Evolutionary conservation across 2,888 invertebrate species (phyloP).

Genomic region (Dicyrtomina minuta): DNA sequence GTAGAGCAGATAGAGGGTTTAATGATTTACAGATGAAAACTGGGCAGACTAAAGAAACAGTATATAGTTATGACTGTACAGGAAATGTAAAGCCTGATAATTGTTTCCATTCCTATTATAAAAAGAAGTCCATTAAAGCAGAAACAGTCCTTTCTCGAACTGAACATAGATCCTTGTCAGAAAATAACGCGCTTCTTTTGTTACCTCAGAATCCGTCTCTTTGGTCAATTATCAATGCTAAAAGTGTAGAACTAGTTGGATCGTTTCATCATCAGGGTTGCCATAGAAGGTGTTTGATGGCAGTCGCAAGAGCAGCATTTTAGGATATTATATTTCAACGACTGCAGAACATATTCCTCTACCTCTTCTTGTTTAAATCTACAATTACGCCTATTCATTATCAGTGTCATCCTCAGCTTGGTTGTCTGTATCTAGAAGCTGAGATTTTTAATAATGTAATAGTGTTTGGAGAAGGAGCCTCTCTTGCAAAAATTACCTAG

Average conservation of each 20-base stretch:
- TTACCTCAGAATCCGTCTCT: neutral
- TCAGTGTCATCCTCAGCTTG: neutral
- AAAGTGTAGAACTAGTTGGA: no score
- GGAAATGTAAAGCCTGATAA: neutral
- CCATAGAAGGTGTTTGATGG: no score
- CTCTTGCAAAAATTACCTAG: conserved; percentile 59
- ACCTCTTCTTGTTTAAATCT: neutral
- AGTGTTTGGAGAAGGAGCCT: neutral
- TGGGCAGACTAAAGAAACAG: neutral
- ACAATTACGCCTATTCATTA: neutral
- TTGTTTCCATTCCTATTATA: no score
- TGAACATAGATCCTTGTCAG: neutral
- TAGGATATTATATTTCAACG: conserved; percentile 7
- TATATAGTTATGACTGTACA: neutral
- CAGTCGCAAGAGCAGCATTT: neutral
- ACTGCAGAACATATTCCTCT: conserved; percentile 8
- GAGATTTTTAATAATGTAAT: no score
- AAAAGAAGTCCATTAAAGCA: conserved; percentile 11
- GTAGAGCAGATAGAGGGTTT: neutral
- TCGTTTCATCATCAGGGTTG: neutral
- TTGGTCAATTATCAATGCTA: no score
- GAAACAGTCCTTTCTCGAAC: neutral
- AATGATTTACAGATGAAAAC: neutral
- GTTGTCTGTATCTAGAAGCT: no score
- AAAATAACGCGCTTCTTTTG: neutral